Evolutionary conservation across 1,140 invertebrate species (phyloP).

Genomic region (Plutomurus gul): DNA sequence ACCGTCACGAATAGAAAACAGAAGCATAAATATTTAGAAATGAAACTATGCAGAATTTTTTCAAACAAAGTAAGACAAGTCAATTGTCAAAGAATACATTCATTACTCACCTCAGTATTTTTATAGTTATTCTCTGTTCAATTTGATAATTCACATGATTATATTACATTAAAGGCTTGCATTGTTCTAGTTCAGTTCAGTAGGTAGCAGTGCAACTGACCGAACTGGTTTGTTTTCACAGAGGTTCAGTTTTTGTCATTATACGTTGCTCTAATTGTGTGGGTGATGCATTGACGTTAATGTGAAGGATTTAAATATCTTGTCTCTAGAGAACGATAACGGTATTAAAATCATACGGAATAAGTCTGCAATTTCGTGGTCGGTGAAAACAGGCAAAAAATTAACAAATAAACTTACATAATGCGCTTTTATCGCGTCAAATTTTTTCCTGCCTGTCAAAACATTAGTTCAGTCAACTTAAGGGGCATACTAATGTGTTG

Average conservation of each 20-base stretch:
- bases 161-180: background rate
- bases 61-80: background rate
- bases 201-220: background rate
- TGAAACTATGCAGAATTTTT: background rate
- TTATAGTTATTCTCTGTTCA: background rate
- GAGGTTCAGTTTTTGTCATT: slow-evolving; percentile 2
- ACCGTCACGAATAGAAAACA: background rate
- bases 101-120: background rate
- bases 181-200: background rate
- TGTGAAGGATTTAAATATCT: background rate
- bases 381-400: background rate
- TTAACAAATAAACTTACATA: too few species aligned
- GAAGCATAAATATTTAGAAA: background rate
- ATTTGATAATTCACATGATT: background rate
- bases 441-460: too few species aligned
- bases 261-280: background rate
- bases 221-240: background rate
- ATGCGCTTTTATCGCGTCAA: too few species aligned
- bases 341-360: background rate
- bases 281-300: background rate
- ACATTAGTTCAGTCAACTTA: background rate
- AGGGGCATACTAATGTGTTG: background rate
- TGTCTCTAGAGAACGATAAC: background rate
- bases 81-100: too few species aligned
- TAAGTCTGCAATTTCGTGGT: too few species aligned